Percentiles rank a stretch among this genome's conserved stretches.
These are phyloP conservation scores for Apogon hyalosoma DNA, from an alignment of 2,797 vertebrate species.

Conservation along the genomic window DNA sequence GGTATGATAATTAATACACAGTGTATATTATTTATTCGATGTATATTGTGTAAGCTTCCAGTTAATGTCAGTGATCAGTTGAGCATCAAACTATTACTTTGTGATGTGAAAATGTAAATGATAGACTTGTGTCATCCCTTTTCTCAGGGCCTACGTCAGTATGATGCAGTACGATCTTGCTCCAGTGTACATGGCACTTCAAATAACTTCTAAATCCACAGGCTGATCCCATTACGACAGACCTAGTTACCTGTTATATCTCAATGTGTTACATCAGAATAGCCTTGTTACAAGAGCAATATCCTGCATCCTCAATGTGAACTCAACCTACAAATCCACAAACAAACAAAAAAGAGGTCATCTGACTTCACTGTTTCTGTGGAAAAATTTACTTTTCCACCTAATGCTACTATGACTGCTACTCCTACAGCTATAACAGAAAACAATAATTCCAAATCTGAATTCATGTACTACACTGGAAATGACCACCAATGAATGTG, in stretches of 20 bases:
- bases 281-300: constrained; percentile 44
- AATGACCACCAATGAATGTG: too few species aligned
- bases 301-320: constrained; percentile 45
- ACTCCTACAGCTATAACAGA: too few species aligned
- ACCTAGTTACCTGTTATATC: constrained; percentile 81
- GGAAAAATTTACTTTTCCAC: background rate
- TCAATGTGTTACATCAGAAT: constrained; percentile 78
- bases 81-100: background rate
- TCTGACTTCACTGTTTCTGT: background rate
- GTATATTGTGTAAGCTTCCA: background rate
- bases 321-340: constrained; percentile 3
- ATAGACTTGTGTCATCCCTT: background rate
- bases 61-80: background rate
- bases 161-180: constrained; percentile 2
- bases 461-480: too few species aligned
- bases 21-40: too few species aligned
- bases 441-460: too few species aligned
- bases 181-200: constrained; percentile 44
- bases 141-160: constrained; percentile 9
- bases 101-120: constrained; percentile 6
- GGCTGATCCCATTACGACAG: constrained; percentile 85
- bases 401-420: too few species aligned
- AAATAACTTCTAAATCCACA: constrained; percentile 81
- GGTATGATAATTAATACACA: too few species aligned
- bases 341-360: constrained; percentile 21